phyloP scores from a whole-genome alignment of 2,888 invertebrate species.

The Terebella lapidaria region DNA sequence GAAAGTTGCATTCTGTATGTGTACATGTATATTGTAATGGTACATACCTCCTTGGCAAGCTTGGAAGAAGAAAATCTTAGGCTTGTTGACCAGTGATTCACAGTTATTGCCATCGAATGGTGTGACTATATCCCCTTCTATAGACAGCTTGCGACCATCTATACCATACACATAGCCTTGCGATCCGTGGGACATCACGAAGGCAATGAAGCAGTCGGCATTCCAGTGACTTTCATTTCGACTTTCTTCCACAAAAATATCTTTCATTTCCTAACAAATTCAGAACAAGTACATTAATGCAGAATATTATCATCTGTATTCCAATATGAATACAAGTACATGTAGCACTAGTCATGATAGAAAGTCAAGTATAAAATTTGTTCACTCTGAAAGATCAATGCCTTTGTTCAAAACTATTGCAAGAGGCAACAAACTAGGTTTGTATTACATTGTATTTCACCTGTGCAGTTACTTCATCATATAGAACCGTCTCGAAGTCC shows the following conservation, averaged over 20 bases:
- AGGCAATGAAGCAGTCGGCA: slow-evolving; percentile 33
- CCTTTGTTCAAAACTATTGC: not conserved
- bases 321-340: too few relatives aligned
- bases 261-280: slow-evolving; percentile 8
- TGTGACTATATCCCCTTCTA: slow-evolving; percentile 29
- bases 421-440: not conserved
- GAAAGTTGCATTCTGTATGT: not conserved
- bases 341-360: too few relatives aligned
- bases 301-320: too few relatives aligned
- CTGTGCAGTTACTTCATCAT: slow-evolving; percentile 39
- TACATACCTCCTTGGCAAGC: slow-evolving; percentile 35
- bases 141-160: slow-evolving; percentile 34
- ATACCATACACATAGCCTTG: slow-evolving; percentile 43
- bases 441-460: slow-evolving; percentile 22
- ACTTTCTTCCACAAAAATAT: slow-evolving; percentile 35
- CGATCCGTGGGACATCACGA: slow-evolving; percentile 45
- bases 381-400: not conserved
- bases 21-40: not conserved
- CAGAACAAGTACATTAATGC: too few relatives aligned
- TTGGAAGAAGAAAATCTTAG: slow-evolving; percentile 22
- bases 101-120: slow-evolving; percentile 33
- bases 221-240: slow-evolving; percentile 26
- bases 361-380: too few relatives aligned
- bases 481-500: slow-evolving; percentile 35
- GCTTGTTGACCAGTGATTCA: slow-evolving; percentile 8